These are phyloP conservation scores for Chaenodraco wilsoni DNA, from an alignment of 2,797 vertebrate genomes.

Conservation along the genomic window DNA sequence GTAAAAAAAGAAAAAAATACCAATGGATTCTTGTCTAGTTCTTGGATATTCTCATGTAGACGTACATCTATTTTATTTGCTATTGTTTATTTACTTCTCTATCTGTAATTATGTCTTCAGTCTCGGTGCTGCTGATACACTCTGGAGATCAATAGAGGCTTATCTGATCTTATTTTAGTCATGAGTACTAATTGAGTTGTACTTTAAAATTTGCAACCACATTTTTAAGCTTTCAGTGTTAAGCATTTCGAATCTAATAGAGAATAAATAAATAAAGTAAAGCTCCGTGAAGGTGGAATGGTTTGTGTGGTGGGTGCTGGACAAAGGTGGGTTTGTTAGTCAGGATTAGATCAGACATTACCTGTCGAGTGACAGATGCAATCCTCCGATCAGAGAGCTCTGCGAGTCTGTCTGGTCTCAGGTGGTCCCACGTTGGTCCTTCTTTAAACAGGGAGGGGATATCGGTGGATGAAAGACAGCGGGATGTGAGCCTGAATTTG, in stretches of 20 bases:
- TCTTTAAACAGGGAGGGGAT: not conserved
- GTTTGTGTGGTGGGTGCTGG: not conserved
- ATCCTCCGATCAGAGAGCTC: conserved; percentile 56
- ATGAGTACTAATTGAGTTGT: conserved; percentile 18
- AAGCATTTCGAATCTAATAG: not conserved
- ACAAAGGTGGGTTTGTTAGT: conserved; percentile 18
- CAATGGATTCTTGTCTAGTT: no score
- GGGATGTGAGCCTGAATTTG: conserved; percentile 17
- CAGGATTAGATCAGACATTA: conserved; percentile 54
- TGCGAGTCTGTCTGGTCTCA: conserved; percentile 19
- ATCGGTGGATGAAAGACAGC: conserved; percentile 18
- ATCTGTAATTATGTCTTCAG: no score
- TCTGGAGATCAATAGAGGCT: no score
- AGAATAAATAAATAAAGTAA: not conserved
- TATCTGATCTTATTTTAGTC: no score
- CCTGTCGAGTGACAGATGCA: conserved; percentile 48
- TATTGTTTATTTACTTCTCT: no score
- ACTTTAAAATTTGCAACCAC: not conserved
- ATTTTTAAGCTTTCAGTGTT: not conserved
- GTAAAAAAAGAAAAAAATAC: no score
- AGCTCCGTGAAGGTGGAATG: conserved; percentile 19
- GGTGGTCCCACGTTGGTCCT: conserved; percentile 15
- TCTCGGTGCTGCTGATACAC: no score
- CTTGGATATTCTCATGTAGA: no score
- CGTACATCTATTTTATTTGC: no score